Evolutionary conservation across 2,888 invertebrate species (phyloP).

Genomic region (Deladenus siricidicola): DNA sequence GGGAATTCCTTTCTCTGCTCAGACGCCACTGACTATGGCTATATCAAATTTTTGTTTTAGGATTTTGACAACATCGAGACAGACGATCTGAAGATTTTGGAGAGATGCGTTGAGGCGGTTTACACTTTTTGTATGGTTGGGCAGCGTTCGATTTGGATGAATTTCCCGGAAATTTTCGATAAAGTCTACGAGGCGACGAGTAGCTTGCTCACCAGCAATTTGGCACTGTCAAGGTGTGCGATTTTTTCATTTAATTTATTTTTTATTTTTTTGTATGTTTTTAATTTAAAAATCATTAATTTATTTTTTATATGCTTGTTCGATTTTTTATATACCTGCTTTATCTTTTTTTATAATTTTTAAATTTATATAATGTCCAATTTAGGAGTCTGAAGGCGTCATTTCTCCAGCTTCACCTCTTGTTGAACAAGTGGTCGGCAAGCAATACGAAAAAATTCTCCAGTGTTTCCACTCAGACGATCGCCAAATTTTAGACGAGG

Average conservation of each 20-base stretch:
- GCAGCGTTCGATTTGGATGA: conserved; percentile 18
- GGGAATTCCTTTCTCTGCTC: too few relatives aligned
- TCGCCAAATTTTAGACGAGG: too few relatives aligned
- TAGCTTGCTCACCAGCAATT: not conserved
- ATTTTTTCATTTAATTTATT: not conserved
- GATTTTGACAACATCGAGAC: not conserved
- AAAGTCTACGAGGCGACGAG: conserved; percentile 6
- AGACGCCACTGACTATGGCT: too few relatives aligned
- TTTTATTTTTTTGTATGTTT: not conserved
- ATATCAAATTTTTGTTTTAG: not conserved
- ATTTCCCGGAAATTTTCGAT: conserved; percentile 17
- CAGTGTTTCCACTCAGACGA: conserved; percentile 16
- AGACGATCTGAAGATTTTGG: not conserved
- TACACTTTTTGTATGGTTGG: conserved; percentile 11
- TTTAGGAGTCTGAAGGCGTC: conserved; percentile 9
- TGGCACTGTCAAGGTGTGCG: not conserved
- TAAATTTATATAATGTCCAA: not conserved
- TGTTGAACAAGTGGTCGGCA: conserved; percentile 16
- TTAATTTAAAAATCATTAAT: not conserved
- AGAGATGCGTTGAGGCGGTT: not conserved
- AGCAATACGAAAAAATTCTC: conserved; percentile 8
- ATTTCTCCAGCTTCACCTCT: conserved; percentile 13
- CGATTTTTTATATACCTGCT: not conserved
- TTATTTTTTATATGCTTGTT: too few relatives aligned
- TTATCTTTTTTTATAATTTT: not conserved